Evolutionary conservation across 2,797 vertebrate genomes (phyloP).

Genomic region (Chiloscyllium punctatum): DNA sequence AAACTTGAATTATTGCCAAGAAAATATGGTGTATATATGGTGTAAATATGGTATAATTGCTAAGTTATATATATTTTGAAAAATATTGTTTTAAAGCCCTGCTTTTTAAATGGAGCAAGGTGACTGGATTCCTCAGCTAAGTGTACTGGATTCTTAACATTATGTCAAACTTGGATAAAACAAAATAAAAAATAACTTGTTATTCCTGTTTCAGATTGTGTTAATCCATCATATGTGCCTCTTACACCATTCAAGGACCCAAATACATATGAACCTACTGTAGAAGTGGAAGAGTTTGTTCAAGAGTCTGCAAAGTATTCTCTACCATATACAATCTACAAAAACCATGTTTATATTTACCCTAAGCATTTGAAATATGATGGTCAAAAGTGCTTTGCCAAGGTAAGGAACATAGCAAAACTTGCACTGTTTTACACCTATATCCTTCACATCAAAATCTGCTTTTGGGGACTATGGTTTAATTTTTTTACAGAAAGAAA

Average conservation of each 20-base stretch:
- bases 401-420: conserved; percentile 59
- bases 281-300: conserved; percentile 93
- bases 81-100: neutral
- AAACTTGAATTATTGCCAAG: neutral
- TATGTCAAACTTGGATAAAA: neutral
- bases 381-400: conserved; percentile 92
- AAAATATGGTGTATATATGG: neutral
- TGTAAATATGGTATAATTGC: too few relatives aligned
- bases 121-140: too few relatives aligned
- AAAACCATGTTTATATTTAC: conserved; percentile 92
- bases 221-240: conserved; percentile 88
- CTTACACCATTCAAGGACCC: conserved; percentile 81
- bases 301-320: conserved; percentile 83
- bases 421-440: neutral
- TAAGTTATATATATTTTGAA: neutral
- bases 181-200: neutral
- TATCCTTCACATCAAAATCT: neutral
- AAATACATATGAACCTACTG: conserved; percentile 69
- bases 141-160: neutral
- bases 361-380: conserved; percentile 98
- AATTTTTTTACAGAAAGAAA: neutral
- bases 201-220: conserved; percentile 66
- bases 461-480: neutral
- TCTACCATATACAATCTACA: conserved; percentile 83
- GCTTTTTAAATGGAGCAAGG: neutral